Evolutionary conservation across 2,888 invertebrate species (phyloP).

Genomic region (Cynaeus angustus): DNA sequence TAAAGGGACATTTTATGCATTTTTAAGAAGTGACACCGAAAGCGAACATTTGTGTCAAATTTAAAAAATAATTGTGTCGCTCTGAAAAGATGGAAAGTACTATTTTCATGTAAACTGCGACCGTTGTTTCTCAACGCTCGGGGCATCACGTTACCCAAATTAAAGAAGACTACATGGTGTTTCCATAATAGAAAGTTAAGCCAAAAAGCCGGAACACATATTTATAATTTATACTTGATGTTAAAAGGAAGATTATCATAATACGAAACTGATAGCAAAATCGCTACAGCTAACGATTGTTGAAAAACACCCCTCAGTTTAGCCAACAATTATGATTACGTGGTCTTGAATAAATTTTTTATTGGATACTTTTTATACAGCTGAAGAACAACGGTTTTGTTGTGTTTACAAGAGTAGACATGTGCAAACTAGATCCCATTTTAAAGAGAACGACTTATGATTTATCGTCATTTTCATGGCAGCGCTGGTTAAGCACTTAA

Average conservation of each 20-base stretch:
- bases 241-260: neutral
- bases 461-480: conserved; percentile 10
- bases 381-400: neutral
- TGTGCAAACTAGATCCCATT: conserved; percentile 4
- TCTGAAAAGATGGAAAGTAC: conserved; percentile 8
- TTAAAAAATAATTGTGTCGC: conserved; percentile 24
- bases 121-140: neutral
- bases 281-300: too few relatives aligned
- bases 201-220: conserved; percentile 4
- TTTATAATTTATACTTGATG: neutral
- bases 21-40: conserved; percentile 9
- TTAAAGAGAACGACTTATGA: conserved; percentile 18
- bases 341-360: neutral
- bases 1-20: conserved; percentile 24
- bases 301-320: neutral
- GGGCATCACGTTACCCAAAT: conserved; percentile 10
- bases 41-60: conserved; percentile 11
- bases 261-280: neutral
- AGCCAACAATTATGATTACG: neutral
- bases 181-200: conserved; percentile 9
- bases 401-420: conserved; percentile 18
- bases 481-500: conserved; percentile 26
- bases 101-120: conserved; percentile 24
- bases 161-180: conserved; percentile 16
- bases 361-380: neutral